Conservation (phyloP, 2,888 invertebrate species). For the Anthrax anthrax region DNA sequence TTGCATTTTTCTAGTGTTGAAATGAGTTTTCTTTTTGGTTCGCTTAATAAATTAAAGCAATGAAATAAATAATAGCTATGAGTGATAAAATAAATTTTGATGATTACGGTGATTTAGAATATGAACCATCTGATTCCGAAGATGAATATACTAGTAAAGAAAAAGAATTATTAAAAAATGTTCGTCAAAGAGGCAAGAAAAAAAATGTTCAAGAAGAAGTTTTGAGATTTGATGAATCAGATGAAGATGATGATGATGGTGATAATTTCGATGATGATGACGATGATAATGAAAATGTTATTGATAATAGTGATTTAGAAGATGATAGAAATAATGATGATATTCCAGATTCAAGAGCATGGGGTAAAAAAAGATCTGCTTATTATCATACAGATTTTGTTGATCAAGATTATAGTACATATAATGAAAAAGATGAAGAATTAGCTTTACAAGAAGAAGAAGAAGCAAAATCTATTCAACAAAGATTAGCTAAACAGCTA, state of each 20-base stretch:
- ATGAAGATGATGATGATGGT: conserved; percentile 37
- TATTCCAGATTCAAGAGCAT: conserved; percentile 67
- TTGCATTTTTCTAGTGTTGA: too few species aligned
- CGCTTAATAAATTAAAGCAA: too few species aligned
- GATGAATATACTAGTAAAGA: conserved; percentile 55
- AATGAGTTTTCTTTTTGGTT: too few species aligned
- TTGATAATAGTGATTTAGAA: conserved; percentile 62
- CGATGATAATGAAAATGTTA: conserved; percentile 33
- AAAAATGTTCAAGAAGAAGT: conserved; percentile 46
- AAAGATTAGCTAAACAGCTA: conserved; percentile 58
- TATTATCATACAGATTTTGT: conserved; percentile 83
- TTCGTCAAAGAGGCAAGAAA: conserved; percentile 39
- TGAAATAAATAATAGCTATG: conserved; percentile 13
- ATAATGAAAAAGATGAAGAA: conserved; percentile 44
- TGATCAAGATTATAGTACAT: conserved; percentile 58
- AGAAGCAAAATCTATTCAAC: conserved; percentile 69
- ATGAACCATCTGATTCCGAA: conserved; percentile 56
- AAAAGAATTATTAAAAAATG: conserved; percentile 44
- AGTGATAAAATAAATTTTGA: conserved; percentile 19
- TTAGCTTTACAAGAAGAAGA: conserved; percentile 67
- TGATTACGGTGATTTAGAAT: conserved; percentile 33
- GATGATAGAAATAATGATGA: conserved; percentile 53
- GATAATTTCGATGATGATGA: conserved; percentile 36
- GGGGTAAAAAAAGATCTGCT: conserved; percentile 67
- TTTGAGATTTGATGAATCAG: conserved; percentile 39